Evolutionary conservation across 2,888 invertebrate genomes (phyloP).

Genomic region (Ectemnius continuus): DNA sequence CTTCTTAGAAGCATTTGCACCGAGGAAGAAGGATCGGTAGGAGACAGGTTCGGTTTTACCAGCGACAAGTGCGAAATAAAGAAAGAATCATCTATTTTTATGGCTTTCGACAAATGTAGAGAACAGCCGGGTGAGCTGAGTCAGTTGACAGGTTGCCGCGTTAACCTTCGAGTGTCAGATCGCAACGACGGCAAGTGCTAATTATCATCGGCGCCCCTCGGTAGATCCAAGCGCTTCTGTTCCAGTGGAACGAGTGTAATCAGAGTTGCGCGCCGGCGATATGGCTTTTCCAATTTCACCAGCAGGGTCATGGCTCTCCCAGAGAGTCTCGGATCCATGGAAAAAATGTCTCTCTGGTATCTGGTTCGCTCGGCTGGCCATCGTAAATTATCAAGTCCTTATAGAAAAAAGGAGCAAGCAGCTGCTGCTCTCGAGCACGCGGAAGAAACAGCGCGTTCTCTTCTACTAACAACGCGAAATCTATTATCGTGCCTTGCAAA

Average conservation of each 20-base stretch:
- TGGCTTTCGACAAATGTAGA: neutral
- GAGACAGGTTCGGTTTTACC: neutral
- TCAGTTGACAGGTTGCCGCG: neutral
- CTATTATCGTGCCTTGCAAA: too few relatives aligned
- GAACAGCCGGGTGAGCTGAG: neutral
- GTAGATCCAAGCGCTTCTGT: too few relatives aligned
- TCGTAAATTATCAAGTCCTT: neutral
- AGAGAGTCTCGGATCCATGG: constrained; percentile 12
- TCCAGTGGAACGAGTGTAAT: too few relatives aligned
- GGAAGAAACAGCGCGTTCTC: too few relatives aligned
- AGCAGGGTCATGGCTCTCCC: constrained; percentile 30
- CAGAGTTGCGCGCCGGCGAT: constrained; percentile 1
- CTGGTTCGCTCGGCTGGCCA: neutral
- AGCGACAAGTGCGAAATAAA: neutral
- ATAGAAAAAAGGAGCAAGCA: too few relatives aligned
- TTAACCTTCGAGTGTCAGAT: constrained; percentile 13
- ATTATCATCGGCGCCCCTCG: neutral
- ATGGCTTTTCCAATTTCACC: constrained; percentile 27
- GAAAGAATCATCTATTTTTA: neutral
- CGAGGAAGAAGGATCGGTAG: neutral
- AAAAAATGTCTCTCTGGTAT: neutral
- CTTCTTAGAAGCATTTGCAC: neutral
- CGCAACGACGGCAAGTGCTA: neutral
- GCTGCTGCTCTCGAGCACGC: too few relatives aligned
- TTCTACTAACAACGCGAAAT: too few relatives aligned